These are phyloP conservation scores for Dolomedes plantarius DNA, from an alignment of 2,888 invertebrate genomes.

Conservation along the genomic window DNA sequence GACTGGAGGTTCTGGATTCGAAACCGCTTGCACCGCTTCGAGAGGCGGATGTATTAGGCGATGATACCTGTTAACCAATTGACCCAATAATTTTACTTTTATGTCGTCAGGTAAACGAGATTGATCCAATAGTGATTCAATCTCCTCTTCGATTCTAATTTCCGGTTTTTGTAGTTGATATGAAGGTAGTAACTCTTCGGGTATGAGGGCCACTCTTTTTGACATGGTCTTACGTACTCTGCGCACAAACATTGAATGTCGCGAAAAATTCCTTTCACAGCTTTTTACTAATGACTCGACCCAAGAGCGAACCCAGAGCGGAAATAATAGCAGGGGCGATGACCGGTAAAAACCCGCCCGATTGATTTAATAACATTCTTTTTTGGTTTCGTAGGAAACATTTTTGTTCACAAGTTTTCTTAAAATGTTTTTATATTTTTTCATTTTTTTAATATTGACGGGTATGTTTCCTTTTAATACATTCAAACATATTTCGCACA, in stretches of 20 bases:
- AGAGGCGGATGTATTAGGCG: constrained; percentile 8
- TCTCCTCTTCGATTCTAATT: constrained; percentile 24
- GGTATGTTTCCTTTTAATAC: constrained; percentile 25
- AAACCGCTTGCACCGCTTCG: constrained; percentile 2
- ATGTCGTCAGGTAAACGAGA: constrained; percentile 30
- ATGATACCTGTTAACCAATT: constrained; percentile 26
- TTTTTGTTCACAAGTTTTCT: constrained; percentile 11
- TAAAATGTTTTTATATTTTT: constrained; percentile 8
- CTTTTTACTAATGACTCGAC: background rate
- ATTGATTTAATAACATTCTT: constrained; percentile 26
- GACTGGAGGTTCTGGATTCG: too few relatives aligned
- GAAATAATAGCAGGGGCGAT: constrained; percentile 30
- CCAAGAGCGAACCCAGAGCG: background rate
- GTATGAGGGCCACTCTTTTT: constrained; percentile 21
- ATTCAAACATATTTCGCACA: constrained; percentile 50
- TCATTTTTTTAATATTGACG: background rate
- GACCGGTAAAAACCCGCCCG: constrained; percentile 41
- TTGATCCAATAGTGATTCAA: constrained; percentile 17
- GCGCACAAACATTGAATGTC: too few relatives aligned
- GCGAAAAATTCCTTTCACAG: too few relatives aligned
- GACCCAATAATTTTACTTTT: constrained; percentile 38
- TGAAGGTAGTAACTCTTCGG: background rate
- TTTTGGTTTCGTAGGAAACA: background rate
- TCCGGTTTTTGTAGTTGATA: constrained; percentile 31
- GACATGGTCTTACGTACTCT: too few relatives aligned